phyloP scores from a whole-genome alignment of 1,140 invertebrate genomes.

The Drosophila burlai region DNA sequence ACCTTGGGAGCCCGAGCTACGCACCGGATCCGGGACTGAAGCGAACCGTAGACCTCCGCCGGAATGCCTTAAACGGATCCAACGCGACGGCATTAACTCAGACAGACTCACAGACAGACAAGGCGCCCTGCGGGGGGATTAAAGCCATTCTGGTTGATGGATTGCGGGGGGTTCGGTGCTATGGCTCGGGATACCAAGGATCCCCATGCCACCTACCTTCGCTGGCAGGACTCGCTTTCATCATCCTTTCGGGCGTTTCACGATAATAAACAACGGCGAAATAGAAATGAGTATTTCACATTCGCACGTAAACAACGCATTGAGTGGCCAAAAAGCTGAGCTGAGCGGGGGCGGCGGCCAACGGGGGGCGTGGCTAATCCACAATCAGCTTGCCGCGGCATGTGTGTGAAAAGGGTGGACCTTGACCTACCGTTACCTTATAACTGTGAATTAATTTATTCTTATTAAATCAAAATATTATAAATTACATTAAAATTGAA shows the following conservation, averaged over 20 bases:
- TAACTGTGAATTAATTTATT: too few relatives aligned
- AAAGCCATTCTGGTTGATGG: slow-evolving; percentile 57
- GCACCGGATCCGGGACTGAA: neutral
- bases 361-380: slow-evolving; percentile 56
- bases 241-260: slow-evolving; percentile 60
- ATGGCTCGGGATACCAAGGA: neutral
- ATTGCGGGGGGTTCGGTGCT: slow-evolving; percentile 25
- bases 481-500: too few relatives aligned
- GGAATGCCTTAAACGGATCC: slow-evolving; percentile 63
- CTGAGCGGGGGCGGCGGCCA: neutral
- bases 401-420: slow-evolving; percentile 35
- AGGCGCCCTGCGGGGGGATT: slow-evolving; percentile 27
- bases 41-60: slow-evolving; percentile 9
- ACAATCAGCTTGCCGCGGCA: slow-evolving; percentile 59
- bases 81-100: slow-evolving; percentile 50
- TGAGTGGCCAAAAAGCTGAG: slow-evolving; percentile 40
- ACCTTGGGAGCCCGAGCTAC: slow-evolving; percentile 44
- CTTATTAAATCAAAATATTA: too few relatives aligned
- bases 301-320: slow-evolving; percentile 75
- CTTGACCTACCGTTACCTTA: neutral
- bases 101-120: slow-evolving; percentile 16
- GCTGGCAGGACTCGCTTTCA: slow-evolving; percentile 28
- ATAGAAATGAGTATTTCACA: slow-evolving; percentile 71
- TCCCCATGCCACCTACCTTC: neutral
- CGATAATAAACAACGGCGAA: slow-evolving; percentile 50